Base-by-base conservation (phyloP, 1,140 invertebrate species). In the Ericerus pela region DNA sequence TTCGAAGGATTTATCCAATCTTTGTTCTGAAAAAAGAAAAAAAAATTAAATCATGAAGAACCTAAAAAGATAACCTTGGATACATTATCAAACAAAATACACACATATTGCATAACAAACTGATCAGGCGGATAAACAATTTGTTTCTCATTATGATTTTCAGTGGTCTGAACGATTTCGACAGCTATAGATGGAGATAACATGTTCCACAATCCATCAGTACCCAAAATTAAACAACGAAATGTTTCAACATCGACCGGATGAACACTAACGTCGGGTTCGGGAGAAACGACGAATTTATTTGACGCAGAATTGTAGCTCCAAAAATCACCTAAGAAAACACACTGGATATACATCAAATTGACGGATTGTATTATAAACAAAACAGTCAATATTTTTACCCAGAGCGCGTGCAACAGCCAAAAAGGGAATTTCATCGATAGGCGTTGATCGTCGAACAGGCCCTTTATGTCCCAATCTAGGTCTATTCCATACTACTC, bases 171-270 rank as follows among this genome's bases (percentile, higher is more conserved):
- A 4, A 96, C 91, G 60, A 87, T 78, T 41, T 80, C 75, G 3
- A 96, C 88, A n/a, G 90, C 87, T 61, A 80, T 79, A 63, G 84
- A 76, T 0, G 90, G 76, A 2, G 79, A 81, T 36, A 97, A 69
- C 80, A 97, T 92, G 70, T 98, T 97, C 88, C 91, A 97, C 11
- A 97, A 70, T 3, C 95, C 95, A 72, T 98, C 95, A 1, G 91
- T 95, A 55, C 88, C 95, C 63, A 97, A 85, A 56, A 98, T 87
- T 1, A 98, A 74, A 73, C 92, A 97, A 62, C 86, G 81, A 67
- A 78, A 82, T 61, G 70, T 70, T 16, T 75, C 76, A 1, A 88
- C 82, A 70, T 96, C 85, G 56, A 97, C 82, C 43, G 81, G 75
- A 51, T 91, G 73, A 0, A 94, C 89, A 62, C 80, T 78, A 3